Base-by-base conservation (phyloP, 2,797 vertebrate species). In the Sebastes steindachneri region DNA sequence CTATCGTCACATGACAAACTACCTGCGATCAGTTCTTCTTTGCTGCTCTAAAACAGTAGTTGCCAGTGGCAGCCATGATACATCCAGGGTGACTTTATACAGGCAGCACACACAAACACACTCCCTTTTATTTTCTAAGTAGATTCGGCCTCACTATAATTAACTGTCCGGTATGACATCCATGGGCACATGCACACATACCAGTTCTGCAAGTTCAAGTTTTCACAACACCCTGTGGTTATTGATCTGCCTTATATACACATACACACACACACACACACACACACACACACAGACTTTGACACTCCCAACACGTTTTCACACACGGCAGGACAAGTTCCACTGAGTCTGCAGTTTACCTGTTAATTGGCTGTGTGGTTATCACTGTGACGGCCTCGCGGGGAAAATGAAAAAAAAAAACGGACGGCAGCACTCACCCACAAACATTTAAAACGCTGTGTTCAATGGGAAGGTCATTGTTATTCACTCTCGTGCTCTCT, bases 351-450 rank as follows among this genome's bases (percentile, higher is more conserved):
- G 73, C 68, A 5, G 10, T 68, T 77, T 25, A 54, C 69, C 68
- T 76, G 74, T 31, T 87, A 86, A 87, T 76, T 73, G 65, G 48
- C 77, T 67, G 51, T 71, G 79, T 72, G 71, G 58, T 66, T 74
- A 68, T 73, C 66, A 33, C 64, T 55, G 63, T 78, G 29, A 51
- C 19, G 0, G 51, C 62, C 33, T 21, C 0, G 4, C 12, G 5
- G 48, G 55, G 7, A 54, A 66, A 48, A 41, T 41, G 14, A n/a
- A 14, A 17, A 5, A 55, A 10, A 53, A 11, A n/a, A 21, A 14
- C 5, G 14, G 60, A 33, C 7, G 19, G 33, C 21, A 53, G 35
- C 5, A 1, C 7, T 68, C 41, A 62, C 59, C 37, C 23, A 73
- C 59, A 80, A 64, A 64, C 69, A 54, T 83, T 79, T 82, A 59